A percentile compares a stretch with the other conserved stretches of the same genome.
phyloP scores from a whole-genome alignment of 2,113 vertebrate genomes.

The Columba livia region DNA sequence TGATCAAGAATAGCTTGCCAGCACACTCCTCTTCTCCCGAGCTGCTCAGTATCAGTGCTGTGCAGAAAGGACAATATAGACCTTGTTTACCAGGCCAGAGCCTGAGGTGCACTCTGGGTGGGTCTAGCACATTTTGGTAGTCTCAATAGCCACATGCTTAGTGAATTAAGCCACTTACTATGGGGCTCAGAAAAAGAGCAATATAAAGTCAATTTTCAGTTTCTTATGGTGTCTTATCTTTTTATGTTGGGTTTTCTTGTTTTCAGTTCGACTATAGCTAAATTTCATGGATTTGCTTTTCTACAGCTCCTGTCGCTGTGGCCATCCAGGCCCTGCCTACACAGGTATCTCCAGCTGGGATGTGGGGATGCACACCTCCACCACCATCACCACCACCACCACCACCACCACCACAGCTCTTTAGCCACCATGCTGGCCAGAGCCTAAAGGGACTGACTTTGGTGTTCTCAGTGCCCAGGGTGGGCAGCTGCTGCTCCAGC shows the following conservation, averaged over 20 bases:
- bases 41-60: not conserved
- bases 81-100: not conserved
- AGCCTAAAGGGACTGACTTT: not conserved
- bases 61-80: not conserved
- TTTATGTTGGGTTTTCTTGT: not conserved
- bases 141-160: not conserved
- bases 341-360: rapidly evolving
- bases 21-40: not conserved
- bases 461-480: no score
- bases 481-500: not conserved
- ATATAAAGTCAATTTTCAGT: not conserved
- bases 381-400: no score
- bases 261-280: not conserved
- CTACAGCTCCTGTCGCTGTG: not conserved
- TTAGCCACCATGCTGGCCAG: rapidly evolving
- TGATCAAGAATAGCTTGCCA: not conserved
- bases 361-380: rapidly evolving
- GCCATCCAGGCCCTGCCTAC: not conserved
- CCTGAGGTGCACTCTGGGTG: not conserved
- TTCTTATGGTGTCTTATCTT: not conserved
- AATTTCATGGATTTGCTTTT: not conserved
- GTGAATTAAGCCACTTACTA: slow-evolving; percentile 7
- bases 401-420: not conserved
- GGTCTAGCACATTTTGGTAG: not conserved
- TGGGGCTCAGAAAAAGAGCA: not conserved